These are phyloP conservation scores for Drosophila trapezifrons DNA, from an alignment of 1,140 invertebrate genomes.

Conservation along the genomic window DNA sequence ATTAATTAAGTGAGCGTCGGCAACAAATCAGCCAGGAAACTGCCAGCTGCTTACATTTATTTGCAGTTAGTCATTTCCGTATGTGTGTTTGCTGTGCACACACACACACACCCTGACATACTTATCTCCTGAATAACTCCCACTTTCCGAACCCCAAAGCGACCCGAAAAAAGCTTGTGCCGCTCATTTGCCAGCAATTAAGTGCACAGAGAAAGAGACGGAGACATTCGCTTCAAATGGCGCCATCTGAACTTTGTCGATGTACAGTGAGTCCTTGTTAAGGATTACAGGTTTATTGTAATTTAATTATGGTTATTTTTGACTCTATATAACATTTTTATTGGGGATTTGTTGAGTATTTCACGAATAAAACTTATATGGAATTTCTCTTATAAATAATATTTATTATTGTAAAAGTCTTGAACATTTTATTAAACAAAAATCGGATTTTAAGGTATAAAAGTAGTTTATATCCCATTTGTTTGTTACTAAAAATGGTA, in stretches of 20 bases:
- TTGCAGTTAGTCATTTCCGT: slow-evolving; percentile 69
- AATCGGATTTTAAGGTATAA: too few species aligned
- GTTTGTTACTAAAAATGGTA: too few species aligned
- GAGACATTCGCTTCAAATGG: slow-evolving; percentile 57
- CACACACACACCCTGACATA: background rate
- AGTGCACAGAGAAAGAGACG: slow-evolving; percentile 61
- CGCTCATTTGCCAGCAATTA: slow-evolving; percentile 79
- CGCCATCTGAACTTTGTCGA: slow-evolving; percentile 43
- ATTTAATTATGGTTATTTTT: background rate
- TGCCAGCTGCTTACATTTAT: slow-evolving; percentile 59
- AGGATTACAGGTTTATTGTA: background rate
- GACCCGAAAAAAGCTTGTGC: slow-evolving; percentile 42
- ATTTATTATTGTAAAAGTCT: too few species aligned
- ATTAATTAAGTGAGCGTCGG: slow-evolving; percentile 66
- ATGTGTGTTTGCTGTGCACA: slow-evolving; percentile 50
- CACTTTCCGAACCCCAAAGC: slow-evolving; percentile 6
- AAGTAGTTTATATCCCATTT: too few species aligned
- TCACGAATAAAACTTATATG: too few species aligned
- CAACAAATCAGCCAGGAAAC: slow-evolving; percentile 51
- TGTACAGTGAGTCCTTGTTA: slow-evolving; percentile 5
- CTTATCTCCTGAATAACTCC: slow-evolving; percentile 5
- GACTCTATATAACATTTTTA: background rate
- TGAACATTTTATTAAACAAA: too few species aligned
- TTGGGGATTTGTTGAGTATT: background rate
- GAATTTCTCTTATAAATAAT: too few species aligned